Evolutionary conservation across 2,113 vertebrate species (phyloP).

Genomic region (Theristicus caerulescens): DNA sequence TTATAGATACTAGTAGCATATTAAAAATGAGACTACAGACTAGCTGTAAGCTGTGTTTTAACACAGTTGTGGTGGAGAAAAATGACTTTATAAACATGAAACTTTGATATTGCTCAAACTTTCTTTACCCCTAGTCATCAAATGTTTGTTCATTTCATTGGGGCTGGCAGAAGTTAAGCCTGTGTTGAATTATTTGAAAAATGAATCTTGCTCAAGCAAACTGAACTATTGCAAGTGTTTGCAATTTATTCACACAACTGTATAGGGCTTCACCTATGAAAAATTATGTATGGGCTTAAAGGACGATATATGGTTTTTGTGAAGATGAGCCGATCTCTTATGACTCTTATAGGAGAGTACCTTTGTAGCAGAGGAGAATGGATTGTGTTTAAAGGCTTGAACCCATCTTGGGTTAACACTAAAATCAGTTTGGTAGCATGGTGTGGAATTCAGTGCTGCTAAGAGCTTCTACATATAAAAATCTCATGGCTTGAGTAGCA

Average conservation of each 20-base stretch:
- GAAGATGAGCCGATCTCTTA: not conserved
- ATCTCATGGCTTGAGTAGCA: not conserved
- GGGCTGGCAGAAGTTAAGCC: not conserved
- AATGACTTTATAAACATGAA: not conserved
- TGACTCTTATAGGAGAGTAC: not conserved
- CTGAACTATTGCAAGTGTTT: not conserved
- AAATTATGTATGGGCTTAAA: not conserved
- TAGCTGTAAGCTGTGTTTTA: not conserved
- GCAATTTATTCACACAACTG: not conserved
- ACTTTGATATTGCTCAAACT: not conserved
- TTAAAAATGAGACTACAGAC: not conserved
- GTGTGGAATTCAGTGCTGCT: not conserved
- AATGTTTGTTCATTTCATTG: not conserved
- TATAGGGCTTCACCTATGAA: not conserved
- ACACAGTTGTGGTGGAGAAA: not conserved
- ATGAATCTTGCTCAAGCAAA: not conserved
- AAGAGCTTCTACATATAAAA: not conserved
- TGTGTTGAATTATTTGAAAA: not conserved
- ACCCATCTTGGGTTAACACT: not conserved
- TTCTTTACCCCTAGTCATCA: not conserved
- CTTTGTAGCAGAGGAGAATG: not conserved
- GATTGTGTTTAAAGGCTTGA: not conserved
- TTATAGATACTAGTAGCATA: not conserved
- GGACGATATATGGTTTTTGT: accelerated
- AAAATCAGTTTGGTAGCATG: not conserved